Conservation (phyloP, 2,888 invertebrate genomes). For the Chymomyza procnemis region DNA sequence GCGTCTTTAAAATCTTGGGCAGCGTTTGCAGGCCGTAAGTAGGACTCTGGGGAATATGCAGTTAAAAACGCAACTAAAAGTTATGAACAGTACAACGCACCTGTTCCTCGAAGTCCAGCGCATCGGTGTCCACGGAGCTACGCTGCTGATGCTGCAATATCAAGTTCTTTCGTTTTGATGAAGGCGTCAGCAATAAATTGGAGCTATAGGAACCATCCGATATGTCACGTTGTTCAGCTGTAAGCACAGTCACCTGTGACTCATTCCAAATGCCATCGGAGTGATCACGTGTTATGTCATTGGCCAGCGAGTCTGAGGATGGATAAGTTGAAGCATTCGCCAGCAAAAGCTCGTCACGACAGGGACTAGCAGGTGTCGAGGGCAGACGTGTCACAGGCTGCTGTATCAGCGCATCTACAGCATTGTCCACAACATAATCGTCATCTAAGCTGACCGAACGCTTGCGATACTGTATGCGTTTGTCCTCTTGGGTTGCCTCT, state of each 20-base stretch:
- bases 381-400: slow-evolving; percentile 79
- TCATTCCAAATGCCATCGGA: slow-evolving; percentile 94
- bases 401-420: slow-evolving; percentile 38
- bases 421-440: slow-evolving; percentile 62
- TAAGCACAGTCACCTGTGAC: slow-evolving; percentile 90
- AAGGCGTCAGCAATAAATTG: slow-evolving; percentile 85
- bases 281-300: slow-evolving; percentile 87
- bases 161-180: slow-evolving; percentile 87
- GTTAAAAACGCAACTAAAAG: not conserved
- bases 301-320: slow-evolving; percentile 90
- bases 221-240: slow-evolving; percentile 81
- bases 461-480: slow-evolving; percentile 86
- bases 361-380: slow-evolving; percentile 84
- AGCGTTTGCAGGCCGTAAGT: slow-evolving; percentile 68
- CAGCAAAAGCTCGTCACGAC: slow-evolving; percentile 79
- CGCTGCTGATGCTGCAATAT: slow-evolving; percentile 90
- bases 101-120: slow-evolving; percentile 85
- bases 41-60: slow-evolving; percentile 61
- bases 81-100: slow-evolving; percentile 36
- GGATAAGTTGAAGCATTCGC: slow-evolving; percentile 86
- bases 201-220: slow-evolving; percentile 78
- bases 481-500: slow-evolving; percentile 69
- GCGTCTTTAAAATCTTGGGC: slow-evolving; percentile 60
- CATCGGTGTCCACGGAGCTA: slow-evolving; percentile 91
- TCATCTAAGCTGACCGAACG: slow-evolving; percentile 87